Percentiles rank a stretch among this genome's conserved stretches.
Conservation (phyloP, 2,797 vertebrate genomes). For the Eulemur mongoz region DNA sequence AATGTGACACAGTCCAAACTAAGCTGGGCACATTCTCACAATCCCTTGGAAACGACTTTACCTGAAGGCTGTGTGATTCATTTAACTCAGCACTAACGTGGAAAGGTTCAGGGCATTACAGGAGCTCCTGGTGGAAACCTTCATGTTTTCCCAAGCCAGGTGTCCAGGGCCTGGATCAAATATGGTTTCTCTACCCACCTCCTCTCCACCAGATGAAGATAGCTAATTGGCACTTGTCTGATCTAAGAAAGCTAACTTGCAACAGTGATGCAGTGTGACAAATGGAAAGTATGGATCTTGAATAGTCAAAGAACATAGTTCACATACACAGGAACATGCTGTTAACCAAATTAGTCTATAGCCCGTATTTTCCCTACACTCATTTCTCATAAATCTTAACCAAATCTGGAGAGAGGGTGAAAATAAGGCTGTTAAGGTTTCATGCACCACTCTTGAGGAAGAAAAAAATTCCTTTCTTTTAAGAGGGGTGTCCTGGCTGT, state of each 20-base stretch:
- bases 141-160: neutral
- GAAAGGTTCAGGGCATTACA: neutral
- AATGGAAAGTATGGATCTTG: neutral
- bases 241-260: neutral
- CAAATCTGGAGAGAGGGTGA: neutral
- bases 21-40: neutral
- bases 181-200: neutral
- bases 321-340: neutral
- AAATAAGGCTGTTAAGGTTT: neutral
- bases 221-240: neutral
- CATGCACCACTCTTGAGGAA: neutral
- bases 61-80: neutral
- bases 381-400: conserved; percentile 1
- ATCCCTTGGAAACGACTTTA: conserved; percentile 31
- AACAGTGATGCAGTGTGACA: neutral
- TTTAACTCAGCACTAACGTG: neutral
- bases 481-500: neutral
- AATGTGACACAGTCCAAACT: conserved; percentile 7
- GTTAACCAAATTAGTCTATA: neutral
- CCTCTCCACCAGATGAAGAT: neutral
- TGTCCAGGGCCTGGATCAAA: neutral
- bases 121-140: neutral
- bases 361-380: neutral
- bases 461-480: conserved; percentile 14
- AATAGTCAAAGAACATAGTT: neutral